phyloP scores from a whole-genome alignment of 2,113 vertebrate species.

The Apteryx owenii region DNA sequence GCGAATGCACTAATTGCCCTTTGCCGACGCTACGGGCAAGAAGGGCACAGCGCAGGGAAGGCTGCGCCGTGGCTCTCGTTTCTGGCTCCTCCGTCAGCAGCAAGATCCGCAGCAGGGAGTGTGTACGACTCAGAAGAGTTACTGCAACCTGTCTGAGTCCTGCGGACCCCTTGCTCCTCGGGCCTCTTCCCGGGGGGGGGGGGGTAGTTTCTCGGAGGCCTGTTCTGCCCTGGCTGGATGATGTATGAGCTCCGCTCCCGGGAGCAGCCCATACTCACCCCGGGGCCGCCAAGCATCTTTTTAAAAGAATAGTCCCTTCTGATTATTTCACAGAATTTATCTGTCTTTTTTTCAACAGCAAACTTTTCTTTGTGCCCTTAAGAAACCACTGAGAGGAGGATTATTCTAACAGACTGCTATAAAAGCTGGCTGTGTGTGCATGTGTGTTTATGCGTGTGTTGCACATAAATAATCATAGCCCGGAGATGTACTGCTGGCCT shows the following conservation, averaged over 20 bases:
- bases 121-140: background rate
- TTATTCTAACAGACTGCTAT: background rate
- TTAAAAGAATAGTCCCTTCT: background rate
- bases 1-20: fast-evolving
- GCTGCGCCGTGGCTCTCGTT: background rate
- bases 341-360: background rate
- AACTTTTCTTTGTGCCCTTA: background rate
- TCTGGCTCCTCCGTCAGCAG: background rate
- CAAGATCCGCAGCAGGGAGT: background rate
- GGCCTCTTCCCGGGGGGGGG: background rate
- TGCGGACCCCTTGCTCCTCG: fast-evolving
- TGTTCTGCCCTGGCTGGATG: fast-evolving
- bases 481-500: background rate
- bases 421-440: background rate
- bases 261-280: no score
- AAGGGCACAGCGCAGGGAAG: background rate
- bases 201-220: background rate
- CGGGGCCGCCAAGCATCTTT: background rate
- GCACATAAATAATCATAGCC: background rate
- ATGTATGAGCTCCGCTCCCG: fast-evolving
- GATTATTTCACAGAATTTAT: background rate
- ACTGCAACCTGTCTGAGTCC: background rate
- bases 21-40: background rate
- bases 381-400: background rate
- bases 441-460: background rate